Evolutionary conservation across 2,888 invertebrate species (phyloP).

Genomic region (Silvanus unidentatus): DNA sequence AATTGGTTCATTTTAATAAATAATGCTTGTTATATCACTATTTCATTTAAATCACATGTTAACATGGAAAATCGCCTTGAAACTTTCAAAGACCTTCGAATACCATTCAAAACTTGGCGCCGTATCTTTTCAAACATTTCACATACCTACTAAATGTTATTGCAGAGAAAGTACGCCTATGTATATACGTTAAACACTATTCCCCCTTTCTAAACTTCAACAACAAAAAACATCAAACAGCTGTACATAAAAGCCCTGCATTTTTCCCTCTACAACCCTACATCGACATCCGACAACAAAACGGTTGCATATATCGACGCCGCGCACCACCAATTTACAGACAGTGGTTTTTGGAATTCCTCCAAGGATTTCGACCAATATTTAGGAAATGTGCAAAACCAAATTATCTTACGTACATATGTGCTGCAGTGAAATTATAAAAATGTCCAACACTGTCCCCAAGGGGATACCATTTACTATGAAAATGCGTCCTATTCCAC

Average conservation of each 20-base stretch:
- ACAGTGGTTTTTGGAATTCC: slow-evolving; percentile 1
- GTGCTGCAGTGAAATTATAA: not conserved
- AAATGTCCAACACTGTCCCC: slow-evolving; percentile 9
- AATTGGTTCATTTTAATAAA: no score
- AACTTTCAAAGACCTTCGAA: slow-evolving; percentile 6
- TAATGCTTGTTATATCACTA: not conserved
- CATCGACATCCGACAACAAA: no score
- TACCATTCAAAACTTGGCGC: slow-evolving; percentile 1
- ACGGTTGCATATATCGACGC: no score
- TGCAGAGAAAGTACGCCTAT: no score
- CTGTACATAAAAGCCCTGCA: no score
- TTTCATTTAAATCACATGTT: not conserved
- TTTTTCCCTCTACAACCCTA: no score
- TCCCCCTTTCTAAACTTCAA: no score
- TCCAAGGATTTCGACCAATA: not conserved
- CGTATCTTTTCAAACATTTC: no score
- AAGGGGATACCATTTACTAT: slow-evolving; percentile 11
- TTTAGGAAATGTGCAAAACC: not conserved
- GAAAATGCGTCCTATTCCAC: slow-evolving; percentile 14
- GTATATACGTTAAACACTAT: no score
- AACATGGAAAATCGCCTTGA: slow-evolving; percentile 10
- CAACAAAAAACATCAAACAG: no score
- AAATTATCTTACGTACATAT: not conserved
- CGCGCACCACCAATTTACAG: not conserved
- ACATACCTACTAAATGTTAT: no score